Base-by-base conservation (phyloP, 2,113 vertebrate genomes). In the Rhegmatorhina hoffmannsi region DNA sequence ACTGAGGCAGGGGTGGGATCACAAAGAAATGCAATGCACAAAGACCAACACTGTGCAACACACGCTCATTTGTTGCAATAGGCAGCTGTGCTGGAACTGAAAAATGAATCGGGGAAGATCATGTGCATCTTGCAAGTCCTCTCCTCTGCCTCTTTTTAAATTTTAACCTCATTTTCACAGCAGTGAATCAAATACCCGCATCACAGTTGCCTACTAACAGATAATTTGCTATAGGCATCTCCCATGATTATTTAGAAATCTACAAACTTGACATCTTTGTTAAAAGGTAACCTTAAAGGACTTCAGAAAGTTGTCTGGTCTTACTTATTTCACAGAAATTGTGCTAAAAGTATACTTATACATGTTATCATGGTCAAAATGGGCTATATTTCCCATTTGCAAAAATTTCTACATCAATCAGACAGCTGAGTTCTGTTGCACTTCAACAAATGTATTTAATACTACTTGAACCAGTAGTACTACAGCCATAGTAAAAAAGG, bases 1-100 rank as follows among this genome's bases (percentile, higher is more conserved):
- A 50, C 43, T 25, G 40, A 70, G 43, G 56, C 44, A 74, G 0
- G 1, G 31, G 28, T 2, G 3, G 33, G 26, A 62, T 3, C 1
- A 6, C 49, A 43, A 59, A 18, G 9, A 76, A 86, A n/a, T 12
- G 13, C n/a, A 63, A 25, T 0, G 0, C 2, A 3, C 31, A 38
- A 58, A n/a, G 47, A 38, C 55, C 31, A 50, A 31, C 13, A 8
- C 18, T 21, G 25, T 38, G 17, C 69, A 69, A 55, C 0, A 81
- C 13, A 47, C 28, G 23, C 29, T 90, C 29, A 17, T 29, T 77
- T 55, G 43, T 3, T 29, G 38, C 63, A 53, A n/a, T 0, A 69
- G 58, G 40, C 25, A 59, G 20, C 17, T 52, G 36, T 8, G 43
- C 46, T 28, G 64, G 21, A 83, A 68, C 2, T 24, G 18, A 68